Evolutionary conservation across 2,113 vertebrate genomes (phyloP).

Genomic region (Tragelaphus imberbis): DNA sequence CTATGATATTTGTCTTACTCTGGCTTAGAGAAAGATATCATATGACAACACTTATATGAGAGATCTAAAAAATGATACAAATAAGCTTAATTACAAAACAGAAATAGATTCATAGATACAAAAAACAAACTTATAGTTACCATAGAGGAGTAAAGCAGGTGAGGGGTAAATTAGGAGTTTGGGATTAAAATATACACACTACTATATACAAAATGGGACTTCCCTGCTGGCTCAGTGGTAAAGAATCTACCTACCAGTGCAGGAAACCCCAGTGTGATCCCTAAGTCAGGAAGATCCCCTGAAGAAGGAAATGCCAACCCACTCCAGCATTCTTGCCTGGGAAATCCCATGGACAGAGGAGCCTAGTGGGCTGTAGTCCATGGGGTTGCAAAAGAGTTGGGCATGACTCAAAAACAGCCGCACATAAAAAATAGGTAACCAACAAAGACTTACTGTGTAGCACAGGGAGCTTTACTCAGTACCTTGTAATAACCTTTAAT

Average conservation of each 20-base stretch:
- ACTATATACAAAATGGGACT: neutral
- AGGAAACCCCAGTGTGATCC: neutral
- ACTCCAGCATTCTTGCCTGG: neutral
- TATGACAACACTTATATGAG: neutral
- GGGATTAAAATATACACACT: neutral
- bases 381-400: neutral
- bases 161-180: neutral
- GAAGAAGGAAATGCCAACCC: neutral
- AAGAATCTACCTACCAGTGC: neutral
- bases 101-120: neutral
- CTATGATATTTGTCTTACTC: neutral
- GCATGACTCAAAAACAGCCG: neutral
- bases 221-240: neutral
- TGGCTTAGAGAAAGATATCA: neutral
- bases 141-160: neutral
- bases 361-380: neutral
- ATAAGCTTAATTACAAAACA: neutral
- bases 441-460: neutral
- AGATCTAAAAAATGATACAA: neutral
- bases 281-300: neutral
- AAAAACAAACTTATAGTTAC: neutral
- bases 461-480: neutral
- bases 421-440: neutral
- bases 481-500: neutral
- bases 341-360: neutral